These are phyloP conservation scores for Cyclopterus lumpus DNA, from an alignment of 2,797 vertebrate genomes.

Conservation along the genomic window DNA sequence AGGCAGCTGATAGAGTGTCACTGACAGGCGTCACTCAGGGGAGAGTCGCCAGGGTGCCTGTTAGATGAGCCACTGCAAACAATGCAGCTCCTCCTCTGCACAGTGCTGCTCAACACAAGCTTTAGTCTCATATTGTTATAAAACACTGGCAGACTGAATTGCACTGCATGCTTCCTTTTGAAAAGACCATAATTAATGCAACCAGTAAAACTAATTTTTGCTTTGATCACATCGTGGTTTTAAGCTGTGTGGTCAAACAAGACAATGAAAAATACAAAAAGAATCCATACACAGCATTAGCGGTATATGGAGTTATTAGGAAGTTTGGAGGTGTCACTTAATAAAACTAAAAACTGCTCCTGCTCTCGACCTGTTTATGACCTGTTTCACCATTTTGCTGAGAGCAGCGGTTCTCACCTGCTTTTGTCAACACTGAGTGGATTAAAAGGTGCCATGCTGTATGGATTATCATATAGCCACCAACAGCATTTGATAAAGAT, in stretches of 20 bases:
- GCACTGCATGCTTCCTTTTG: constrained; percentile 18
- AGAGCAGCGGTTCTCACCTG: constrained; percentile 24
- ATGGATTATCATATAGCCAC: constrained; percentile 31
- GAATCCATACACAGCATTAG: background rate
- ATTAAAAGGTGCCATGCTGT: constrained; percentile 10
- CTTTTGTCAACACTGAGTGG: constrained; percentile 31
- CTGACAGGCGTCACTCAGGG: constrained; percentile 77
- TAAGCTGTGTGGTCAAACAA: background rate
- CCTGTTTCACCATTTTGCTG: constrained; percentile 24
- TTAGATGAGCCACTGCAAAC: constrained; percentile 67
- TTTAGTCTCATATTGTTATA: constrained; percentile 39
- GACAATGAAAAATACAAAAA: background rate
- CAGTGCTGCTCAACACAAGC: constrained; percentile 19
- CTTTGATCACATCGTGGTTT: background rate
- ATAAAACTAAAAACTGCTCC: background rate
- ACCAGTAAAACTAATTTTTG: constrained; percentile 1
- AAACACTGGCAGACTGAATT: constrained; percentile 33
- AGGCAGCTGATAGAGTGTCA: constrained; percentile 76
- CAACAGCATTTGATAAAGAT: constrained; percentile 14
- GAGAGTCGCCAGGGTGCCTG: constrained; percentile 55
- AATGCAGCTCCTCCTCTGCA: constrained; percentile 53
- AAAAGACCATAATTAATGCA: constrained; percentile 18
- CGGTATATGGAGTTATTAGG: background rate
- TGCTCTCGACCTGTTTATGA: background rate
- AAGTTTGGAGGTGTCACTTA: background rate